A percentile compares a stretch with the other conserved stretches of the same genome.
phyloP scores from a whole-genome alignment of 2,888 invertebrate genomes.

The Syritta pipiens region DNA sequence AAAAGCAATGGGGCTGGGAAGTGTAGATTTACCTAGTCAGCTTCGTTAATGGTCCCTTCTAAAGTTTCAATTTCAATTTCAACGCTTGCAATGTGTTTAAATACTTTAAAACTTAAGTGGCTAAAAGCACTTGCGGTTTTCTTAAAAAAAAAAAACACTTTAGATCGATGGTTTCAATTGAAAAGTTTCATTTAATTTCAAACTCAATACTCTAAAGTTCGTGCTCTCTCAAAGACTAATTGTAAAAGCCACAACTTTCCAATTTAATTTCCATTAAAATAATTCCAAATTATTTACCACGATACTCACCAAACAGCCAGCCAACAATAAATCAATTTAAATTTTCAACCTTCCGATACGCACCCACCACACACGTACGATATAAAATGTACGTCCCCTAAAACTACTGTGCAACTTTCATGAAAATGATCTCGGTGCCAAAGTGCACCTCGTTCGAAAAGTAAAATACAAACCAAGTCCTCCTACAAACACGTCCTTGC shows the following conservation, averaged over 20 bases:
- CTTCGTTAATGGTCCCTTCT: too few species aligned
- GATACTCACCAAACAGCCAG: too few species aligned
- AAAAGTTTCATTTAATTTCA: too few species aligned
- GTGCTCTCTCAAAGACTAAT: too few species aligned
- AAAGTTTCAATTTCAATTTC: too few species aligned
- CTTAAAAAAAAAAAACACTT: background rate
- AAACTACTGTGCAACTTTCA: background rate
- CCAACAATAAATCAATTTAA: background rate
- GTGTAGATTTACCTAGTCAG: too few species aligned
- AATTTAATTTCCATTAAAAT: slow-evolving; percentile 2
- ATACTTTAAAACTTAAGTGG: too few species aligned
- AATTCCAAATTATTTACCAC: slow-evolving; percentile 4
- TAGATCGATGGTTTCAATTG: too few species aligned
- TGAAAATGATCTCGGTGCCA: background rate
- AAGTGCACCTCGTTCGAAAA: too few species aligned
- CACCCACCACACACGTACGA: background rate
- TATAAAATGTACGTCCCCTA: background rate
- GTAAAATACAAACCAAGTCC: slow-evolving; percentile 6
- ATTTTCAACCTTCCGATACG: background rate
- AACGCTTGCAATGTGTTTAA: too few species aligned
- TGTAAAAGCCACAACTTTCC: background rate
- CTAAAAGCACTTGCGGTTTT: background rate
- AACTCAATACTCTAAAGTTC: too few species aligned
- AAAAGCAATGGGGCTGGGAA: too few species aligned
- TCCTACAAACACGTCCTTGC: slow-evolving; percentile 21